Conservation (phyloP, 1,140 invertebrate species). For the Cryptotermes secundus region DNA sequence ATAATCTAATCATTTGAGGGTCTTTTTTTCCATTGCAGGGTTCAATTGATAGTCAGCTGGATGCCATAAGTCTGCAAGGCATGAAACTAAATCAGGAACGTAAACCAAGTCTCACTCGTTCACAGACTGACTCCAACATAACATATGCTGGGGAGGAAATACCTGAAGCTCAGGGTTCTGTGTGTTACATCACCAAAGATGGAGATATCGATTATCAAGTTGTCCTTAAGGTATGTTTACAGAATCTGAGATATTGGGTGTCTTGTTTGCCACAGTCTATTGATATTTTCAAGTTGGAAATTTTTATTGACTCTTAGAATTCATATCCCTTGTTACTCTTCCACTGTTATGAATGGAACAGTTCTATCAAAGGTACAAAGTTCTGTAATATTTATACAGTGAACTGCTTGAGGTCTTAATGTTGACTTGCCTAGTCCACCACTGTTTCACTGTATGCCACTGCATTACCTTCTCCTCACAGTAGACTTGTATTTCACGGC, state of each 20-base stretch:
- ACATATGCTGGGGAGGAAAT: conserved; percentile 78
- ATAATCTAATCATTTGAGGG: conserved; percentile 3
- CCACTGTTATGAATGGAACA: no score
- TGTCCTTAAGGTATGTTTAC: conserved; percentile 73
- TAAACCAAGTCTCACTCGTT: conserved; percentile 74
- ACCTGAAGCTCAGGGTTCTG: conserved; percentile 84
- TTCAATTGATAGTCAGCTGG: conserved; percentile 77
- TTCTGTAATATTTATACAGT: no score
- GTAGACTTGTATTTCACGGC: no score
- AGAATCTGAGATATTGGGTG: neutral
- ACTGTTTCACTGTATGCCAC: no score
- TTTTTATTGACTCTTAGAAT: no score
- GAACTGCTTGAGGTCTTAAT: no score
- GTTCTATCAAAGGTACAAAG: no score
- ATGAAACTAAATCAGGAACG: conserved; percentile 59
- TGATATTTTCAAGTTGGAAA: no score
- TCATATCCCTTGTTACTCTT: no score
- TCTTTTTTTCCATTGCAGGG: conserved; percentile 37
- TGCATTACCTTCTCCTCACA: no score
- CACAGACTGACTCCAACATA: conserved; percentile 93
- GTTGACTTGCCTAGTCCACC: no score
- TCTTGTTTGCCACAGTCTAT: no score
- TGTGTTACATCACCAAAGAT: conserved; percentile 90
- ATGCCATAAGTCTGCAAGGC: conserved; percentile 67
- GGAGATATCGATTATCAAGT: conserved; percentile 91